Conservation (phyloP, 2,797 vertebrate genomes). For the Serranus cabrilla region DNA sequence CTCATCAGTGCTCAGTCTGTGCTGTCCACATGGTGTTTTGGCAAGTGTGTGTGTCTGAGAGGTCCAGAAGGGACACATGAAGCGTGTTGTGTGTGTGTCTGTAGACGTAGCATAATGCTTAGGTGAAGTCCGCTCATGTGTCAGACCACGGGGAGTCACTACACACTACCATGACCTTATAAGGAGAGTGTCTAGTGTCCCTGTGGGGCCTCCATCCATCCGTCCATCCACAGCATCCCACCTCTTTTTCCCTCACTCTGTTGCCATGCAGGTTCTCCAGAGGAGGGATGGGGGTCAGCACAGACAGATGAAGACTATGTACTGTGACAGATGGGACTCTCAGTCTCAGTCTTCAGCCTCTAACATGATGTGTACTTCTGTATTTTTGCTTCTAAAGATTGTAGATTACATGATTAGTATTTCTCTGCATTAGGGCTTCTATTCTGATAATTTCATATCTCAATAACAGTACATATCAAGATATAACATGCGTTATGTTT, state of each 20-base stretch:
- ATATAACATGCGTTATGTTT: too few species aligned
- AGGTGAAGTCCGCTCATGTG: conserved; percentile 50
- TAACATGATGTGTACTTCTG: neutral
- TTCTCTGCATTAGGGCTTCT: neutral
- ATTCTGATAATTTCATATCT: too few species aligned
- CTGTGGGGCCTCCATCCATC: conserved; percentile 10
- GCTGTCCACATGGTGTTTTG: conserved; percentile 67
- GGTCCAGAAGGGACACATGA: conserved; percentile 35
- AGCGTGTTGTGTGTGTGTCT: conserved; percentile 20
- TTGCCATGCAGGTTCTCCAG: conserved; percentile 46
- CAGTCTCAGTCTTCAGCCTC: neutral
- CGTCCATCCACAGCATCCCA: conserved; percentile 33
- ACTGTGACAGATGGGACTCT: conserved; percentile 57
- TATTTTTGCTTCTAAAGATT: neutral
- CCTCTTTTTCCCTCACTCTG: conserved; percentile 15
- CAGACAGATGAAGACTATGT: conserved; percentile 28
- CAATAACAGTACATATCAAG: too few species aligned
- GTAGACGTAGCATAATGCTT: conserved; percentile 11
- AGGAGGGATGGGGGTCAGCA: conserved; percentile 17
- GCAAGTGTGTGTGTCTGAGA: conserved; percentile 33
- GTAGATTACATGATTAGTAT: neutral
- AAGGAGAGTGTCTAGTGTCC: conserved; percentile 48
- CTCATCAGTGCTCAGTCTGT: conserved; percentile 43
- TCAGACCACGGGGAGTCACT: conserved; percentile 28
- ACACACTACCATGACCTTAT: conserved; percentile 45